Evolutionary conservation across 2,113 vertebrate genomes (phyloP).

Genomic region (Pionites leucogaster): DNA sequence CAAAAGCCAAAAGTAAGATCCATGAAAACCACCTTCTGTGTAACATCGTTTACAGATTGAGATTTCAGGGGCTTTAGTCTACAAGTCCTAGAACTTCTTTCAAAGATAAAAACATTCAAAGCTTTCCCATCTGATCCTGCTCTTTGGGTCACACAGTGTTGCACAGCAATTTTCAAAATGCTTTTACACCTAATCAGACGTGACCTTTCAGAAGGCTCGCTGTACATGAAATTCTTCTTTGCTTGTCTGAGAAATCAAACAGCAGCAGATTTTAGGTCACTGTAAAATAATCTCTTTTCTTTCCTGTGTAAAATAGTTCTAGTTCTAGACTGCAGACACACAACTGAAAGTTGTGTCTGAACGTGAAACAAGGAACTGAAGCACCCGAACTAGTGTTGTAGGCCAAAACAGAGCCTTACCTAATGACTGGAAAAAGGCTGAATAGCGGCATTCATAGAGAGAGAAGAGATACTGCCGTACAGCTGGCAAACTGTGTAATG

Average conservation of each 20-base stretch:
- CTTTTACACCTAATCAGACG: not conserved
- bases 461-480: slow-evolving; percentile 98
- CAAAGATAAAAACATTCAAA: not conserved
- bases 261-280: not conserved
- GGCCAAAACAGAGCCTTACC: slow-evolving; percentile 75
- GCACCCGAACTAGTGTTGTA: not conserved
- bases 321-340: not conserved
- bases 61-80: not conserved
- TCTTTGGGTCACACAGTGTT: not conserved
- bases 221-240: not conserved
- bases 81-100: not conserved
- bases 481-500: slow-evolving; percentile 90
- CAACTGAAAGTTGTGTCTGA: not conserved
- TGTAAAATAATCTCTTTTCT: not conserved
- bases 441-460: slow-evolving; percentile 93
- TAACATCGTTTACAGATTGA: not conserved
- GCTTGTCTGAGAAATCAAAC: not conserved
- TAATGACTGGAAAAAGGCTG: slow-evolving; percentile 93
- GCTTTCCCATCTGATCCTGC: not conserved
- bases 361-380: not conserved
- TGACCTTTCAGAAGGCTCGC: not conserved
- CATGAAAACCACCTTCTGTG: not conserved
- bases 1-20: not conserved
- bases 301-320: not conserved
- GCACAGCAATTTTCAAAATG: not conserved